Conservation (phyloP, 2,113 vertebrate genomes). For the Etheostoma cragini region DNA sequence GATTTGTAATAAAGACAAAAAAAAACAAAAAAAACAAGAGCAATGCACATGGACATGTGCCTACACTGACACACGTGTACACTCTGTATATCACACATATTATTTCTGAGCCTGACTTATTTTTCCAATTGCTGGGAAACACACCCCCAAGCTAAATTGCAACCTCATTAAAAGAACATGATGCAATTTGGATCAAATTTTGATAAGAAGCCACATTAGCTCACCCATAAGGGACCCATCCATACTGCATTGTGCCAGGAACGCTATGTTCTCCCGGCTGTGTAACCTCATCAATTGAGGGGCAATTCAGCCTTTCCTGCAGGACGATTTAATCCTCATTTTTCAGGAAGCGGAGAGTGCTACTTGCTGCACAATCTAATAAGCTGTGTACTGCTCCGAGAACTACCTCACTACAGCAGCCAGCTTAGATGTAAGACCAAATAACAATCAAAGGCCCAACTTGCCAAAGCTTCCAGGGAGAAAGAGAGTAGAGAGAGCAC, state of each 20-base stretch:
- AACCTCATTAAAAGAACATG: constrained; percentile 79
- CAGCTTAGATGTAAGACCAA: constrained; percentile 53
- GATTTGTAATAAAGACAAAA: not conserved
- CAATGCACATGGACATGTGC: not conserved
- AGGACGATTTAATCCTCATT: constrained; percentile 72
- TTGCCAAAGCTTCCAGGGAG: constrained; percentile 32
- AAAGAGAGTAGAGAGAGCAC: constrained; percentile 17
- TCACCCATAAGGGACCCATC: constrained; percentile 61
- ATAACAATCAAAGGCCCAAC: constrained; percentile 61
- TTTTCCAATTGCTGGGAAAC: constrained; percentile 44
- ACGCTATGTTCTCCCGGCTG: constrained; percentile 40
- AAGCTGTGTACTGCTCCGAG: constrained; percentile 64
- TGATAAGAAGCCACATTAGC: constrained; percentile 76
- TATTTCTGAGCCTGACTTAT: constrained; percentile 20
- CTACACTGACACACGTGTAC: too few species aligned
- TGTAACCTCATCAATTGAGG: constrained; percentile 67
- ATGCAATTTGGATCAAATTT: constrained; percentile 78
- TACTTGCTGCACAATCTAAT: constrained; percentile 75
- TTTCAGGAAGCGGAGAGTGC: constrained; percentile 63
- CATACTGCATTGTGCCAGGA: constrained; percentile 50
- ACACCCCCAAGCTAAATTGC: constrained; percentile 48
- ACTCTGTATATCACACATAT: constrained; percentile 9
- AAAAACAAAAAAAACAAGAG: not conserved
- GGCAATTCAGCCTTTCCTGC: constrained; percentile 68
- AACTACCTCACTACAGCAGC: constrained; percentile 49